phyloP scores from a whole-genome alignment of 2,113 vertebrate genomes.

The Chaetodon auriga region DNA sequence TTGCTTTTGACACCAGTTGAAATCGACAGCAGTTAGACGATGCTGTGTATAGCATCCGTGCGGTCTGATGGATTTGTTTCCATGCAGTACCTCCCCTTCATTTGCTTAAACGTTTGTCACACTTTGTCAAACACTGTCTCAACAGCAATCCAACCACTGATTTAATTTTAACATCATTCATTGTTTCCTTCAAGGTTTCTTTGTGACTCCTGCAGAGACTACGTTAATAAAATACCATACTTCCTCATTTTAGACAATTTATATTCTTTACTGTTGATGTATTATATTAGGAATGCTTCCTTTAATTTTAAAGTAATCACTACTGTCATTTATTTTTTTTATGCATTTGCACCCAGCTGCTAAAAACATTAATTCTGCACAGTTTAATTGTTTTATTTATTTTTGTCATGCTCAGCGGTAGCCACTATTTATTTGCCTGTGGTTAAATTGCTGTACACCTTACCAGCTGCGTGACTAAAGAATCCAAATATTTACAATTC shows the following conservation, averaged over 20 bases:
- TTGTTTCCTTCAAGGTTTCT: not conserved
- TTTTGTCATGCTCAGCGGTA: constrained; percentile 6
- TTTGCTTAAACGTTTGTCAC: not conserved
- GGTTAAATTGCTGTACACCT: constrained; percentile 13
- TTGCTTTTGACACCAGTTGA: not conserved
- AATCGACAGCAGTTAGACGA: not conserved
- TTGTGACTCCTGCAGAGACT: not conserved
- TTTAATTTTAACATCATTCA: not conserved
- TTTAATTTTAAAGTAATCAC: not conserved
- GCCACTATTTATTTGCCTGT: constrained; percentile 5
- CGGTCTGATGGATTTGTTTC: not conserved
- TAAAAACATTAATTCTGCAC: constrained; percentile 26
- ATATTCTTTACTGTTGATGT: not conserved
- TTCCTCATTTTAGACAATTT: not conserved
- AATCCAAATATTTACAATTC: not conserved
- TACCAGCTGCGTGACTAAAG: constrained; percentile 31
- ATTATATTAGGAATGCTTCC: not conserved
- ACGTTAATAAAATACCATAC: not conserved
- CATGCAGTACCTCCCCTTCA: not conserved
- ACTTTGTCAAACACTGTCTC: not conserved
- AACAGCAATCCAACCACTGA: not conserved
- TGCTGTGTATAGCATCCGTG: not conserved
- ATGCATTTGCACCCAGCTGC: constrained; percentile 25
- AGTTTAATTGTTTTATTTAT: constrained; percentile 32
- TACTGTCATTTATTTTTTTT: not conserved